phyloP scores from a whole-genome alignment of 2,113 vertebrate species.

The Lycaon pictus region DNA sequence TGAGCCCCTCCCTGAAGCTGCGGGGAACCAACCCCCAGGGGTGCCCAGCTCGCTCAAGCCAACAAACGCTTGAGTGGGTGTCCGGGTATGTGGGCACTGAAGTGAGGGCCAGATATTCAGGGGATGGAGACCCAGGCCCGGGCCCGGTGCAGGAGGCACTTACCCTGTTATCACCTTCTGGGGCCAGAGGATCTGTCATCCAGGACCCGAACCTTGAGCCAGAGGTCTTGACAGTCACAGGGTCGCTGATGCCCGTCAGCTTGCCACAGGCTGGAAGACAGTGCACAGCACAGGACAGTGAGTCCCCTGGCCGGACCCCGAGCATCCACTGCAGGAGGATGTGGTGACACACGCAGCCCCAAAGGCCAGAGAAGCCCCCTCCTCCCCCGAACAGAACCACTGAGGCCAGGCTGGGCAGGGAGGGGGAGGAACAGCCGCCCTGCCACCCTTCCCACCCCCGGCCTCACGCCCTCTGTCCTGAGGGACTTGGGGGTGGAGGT shows the following conservation, averaged over 20 bases:
- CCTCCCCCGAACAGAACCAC: neutral
- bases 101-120: neutral
- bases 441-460: no score
- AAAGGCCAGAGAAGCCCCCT: neutral
- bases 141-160: slow-evolving; percentile 56
- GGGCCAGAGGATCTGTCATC: slow-evolving; percentile 98
- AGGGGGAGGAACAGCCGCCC: accelerated
- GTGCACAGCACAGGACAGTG: neutral
- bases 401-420: neutral
- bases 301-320: accelerated
- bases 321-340: neutral
- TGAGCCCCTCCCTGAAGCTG: no score
- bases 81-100: neutral
- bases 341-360: neutral
- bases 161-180: slow-evolving; percentile 97
- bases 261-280: slow-evolving; percentile 96
- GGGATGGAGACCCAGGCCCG: neutral
- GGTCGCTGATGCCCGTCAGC: slow-evolving; percentile 97
- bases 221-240: slow-evolving; percentile 97
- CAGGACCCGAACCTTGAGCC: slow-evolving; percentile 98
- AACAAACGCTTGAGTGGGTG: no score
- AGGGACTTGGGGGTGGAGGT: neutral
- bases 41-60: accelerated
- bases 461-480: neutral
- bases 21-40: neutral